These are phyloP conservation scores for Drosophila biarmipes DNA, from an alignment of 1,140 invertebrate genomes.

Conservation along the genomic window DNA sequence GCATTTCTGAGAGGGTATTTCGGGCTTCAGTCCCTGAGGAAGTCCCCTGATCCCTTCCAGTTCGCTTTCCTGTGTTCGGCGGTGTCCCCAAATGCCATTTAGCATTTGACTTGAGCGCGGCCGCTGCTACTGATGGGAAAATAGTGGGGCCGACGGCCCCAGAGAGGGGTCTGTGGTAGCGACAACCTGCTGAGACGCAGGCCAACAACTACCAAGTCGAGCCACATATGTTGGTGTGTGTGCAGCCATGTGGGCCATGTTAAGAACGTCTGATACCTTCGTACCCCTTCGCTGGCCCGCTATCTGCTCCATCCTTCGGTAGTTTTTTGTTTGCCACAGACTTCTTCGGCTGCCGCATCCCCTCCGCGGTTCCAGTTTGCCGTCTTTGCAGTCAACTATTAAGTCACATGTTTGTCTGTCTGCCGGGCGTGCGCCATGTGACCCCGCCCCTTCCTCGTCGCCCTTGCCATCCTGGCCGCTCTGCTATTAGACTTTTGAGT, in stretches of 20 bases:
- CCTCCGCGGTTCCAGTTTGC: slow-evolving; percentile 27
- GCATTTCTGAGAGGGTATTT: slow-evolving; percentile 6
- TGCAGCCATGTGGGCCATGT: slow-evolving; percentile 28
- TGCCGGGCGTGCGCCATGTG: slow-evolving; percentile 35
- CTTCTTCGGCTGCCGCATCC: slow-evolving; percentile 2
- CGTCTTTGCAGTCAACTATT: slow-evolving; percentile 43
- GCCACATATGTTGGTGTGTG: slow-evolving; percentile 64
- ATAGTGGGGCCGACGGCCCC: neutral
- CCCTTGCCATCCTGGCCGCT: slow-evolving; percentile 1
- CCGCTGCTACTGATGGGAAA: slow-evolving; percentile 46
- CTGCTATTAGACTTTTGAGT: slow-evolving; percentile 71
- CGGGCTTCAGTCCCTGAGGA: neutral
- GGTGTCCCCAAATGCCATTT: slow-evolving; percentile 78
- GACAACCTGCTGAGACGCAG: slow-evolving; percentile 64
- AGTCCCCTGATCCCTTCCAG: neutral
- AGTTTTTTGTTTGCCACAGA: slow-evolving; percentile 33
- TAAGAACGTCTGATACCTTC: slow-evolving; percentile 73
- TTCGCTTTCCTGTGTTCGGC: slow-evolving; percentile 24
- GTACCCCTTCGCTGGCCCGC: neutral
- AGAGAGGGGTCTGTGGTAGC: neutral
- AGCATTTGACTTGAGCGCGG: slow-evolving; percentile 74
- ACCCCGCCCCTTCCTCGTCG: slow-evolving; percentile 1
- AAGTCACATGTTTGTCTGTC: slow-evolving; percentile 57
- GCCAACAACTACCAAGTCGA: slow-evolving; percentile 11
- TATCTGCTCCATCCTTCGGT: neutral